Conservation (phyloP, 1,140 invertebrate species). For the Macrotrachela quadricornifera region DNA sequence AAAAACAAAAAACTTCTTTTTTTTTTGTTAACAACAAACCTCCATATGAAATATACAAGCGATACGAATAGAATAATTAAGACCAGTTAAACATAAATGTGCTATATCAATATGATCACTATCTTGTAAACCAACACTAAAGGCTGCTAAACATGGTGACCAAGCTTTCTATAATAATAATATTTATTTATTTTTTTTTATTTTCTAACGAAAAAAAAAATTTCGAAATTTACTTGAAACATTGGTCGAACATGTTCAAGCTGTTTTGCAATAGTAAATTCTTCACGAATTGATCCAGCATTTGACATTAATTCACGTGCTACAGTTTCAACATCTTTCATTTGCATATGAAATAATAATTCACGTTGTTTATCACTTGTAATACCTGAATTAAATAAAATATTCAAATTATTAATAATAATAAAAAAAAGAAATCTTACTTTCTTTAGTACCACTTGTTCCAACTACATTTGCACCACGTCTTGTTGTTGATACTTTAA, state of each 20-base stretch:
- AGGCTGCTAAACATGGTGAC: constrained; percentile 92
- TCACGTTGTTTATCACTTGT: constrained; percentile 38
- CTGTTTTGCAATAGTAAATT: constrained; percentile 89
- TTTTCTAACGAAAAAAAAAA: no score
- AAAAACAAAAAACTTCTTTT: no score
- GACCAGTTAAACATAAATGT: constrained; percentile 70
- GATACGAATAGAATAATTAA: constrained; percentile 84
- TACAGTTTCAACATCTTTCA: constrained; percentile 83
- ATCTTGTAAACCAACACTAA: constrained; percentile 88
- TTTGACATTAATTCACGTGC: constrained; percentile 97
- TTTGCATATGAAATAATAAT: constrained; percentile 87
- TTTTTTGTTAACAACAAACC: no score
- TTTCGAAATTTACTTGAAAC: constrained; percentile 63
- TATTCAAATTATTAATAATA: no score
- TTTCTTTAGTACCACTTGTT: no score
- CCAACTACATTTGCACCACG: no score
- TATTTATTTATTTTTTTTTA: no score
- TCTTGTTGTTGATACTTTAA: constrained; percentile 44
- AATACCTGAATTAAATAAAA: neutral
- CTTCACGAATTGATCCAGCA: constrained; percentile 81
- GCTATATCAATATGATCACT: constrained; percentile 89
- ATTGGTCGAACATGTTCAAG: constrained; percentile 91
- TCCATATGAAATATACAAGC: constrained; percentile 74
- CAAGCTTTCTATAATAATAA: constrained; percentile 41
- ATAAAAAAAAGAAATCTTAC: no score